Conservation (phyloP, 1,140 invertebrate species). For the Anastrepha obliqua region DNA sequence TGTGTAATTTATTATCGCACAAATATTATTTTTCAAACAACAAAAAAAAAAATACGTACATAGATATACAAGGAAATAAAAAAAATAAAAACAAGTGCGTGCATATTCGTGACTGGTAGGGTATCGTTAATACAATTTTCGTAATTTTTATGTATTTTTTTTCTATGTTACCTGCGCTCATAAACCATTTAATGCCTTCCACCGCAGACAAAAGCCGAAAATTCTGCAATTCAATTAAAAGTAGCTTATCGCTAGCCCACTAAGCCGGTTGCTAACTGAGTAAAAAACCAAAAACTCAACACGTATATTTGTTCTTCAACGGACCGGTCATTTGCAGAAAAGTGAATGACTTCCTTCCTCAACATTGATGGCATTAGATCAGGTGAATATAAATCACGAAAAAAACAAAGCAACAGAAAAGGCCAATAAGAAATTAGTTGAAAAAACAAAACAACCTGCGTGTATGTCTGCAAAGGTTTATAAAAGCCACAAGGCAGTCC, state of each 20-base stretch:
- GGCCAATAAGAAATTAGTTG: too few species aligned
- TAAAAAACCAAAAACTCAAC: neutral
- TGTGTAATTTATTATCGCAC: too few species aligned
- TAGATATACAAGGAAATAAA: too few species aligned
- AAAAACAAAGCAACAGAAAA: neutral
- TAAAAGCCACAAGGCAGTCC: too few species aligned
- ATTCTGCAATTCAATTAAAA: neutral
- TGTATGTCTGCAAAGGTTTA: neutral
- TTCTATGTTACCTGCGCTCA: neutral
- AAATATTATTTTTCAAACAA: too few species aligned
- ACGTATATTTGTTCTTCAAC: neutral
- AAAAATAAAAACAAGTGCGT: too few species aligned
- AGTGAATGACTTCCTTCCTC: constrained; percentile 18
- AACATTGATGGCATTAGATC: constrained; percentile 4
- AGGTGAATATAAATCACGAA: neutral
- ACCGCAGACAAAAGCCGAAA: neutral
- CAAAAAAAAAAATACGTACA: too few species aligned
- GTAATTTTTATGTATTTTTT: too few species aligned
- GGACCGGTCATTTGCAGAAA: neutral
- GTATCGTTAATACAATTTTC: too few species aligned
- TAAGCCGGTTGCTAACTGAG: neutral
- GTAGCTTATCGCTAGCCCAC: neutral
- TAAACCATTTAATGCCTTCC: neutral
- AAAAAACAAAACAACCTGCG: neutral
- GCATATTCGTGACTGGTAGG: too few species aligned